Evolutionary conservation across 2,888 invertebrate species (phyloP).

Genomic region (Sarcophaga caerulescens): DNA sequence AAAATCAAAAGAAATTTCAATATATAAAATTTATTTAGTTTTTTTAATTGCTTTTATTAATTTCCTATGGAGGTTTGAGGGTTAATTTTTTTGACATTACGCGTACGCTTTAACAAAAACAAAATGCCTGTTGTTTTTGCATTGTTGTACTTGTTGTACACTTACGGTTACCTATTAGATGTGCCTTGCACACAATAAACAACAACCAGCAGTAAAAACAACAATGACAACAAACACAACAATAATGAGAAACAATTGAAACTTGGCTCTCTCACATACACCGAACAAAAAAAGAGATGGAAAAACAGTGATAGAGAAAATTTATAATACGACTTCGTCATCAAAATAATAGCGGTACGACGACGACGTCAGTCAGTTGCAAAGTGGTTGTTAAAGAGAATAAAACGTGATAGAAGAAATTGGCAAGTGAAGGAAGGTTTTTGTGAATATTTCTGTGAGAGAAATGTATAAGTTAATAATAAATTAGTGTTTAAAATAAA

Average conservation of each 20-base stretch:
- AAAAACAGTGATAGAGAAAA: conserved; percentile 58
- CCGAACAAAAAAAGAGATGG: conserved; percentile 47
- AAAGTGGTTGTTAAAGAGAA: conserved; percentile 64
- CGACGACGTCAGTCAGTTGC: conserved; percentile 53
- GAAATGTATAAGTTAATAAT: conserved; percentile 14
- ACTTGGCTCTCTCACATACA: not conserved
- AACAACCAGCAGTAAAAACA: conserved; percentile 21
- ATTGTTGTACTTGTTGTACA: no score
- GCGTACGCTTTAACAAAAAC: no score
- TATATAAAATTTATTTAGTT: no score
- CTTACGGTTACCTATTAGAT: no score
- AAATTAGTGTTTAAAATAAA: not conserved
- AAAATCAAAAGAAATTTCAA: no score
- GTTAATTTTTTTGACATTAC: no score
- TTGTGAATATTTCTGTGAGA: not conserved
- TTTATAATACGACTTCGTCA: conserved; percentile 52
- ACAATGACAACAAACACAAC: conserved; percentile 10
- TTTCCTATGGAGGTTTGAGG: no score
- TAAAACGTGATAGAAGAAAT: conserved; percentile 36
- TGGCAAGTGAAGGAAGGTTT: conserved; percentile 20
- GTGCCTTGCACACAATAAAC: conserved; percentile 18
- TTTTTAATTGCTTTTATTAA: no score
- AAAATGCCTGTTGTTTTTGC: no score
- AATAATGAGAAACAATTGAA: conserved; percentile 1
- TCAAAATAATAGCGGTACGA: conserved; percentile 58